Evolutionary conservation across 2,888 invertebrate genomes (phyloP).

Genomic region (Petrolisthes manimaculis): DNA sequence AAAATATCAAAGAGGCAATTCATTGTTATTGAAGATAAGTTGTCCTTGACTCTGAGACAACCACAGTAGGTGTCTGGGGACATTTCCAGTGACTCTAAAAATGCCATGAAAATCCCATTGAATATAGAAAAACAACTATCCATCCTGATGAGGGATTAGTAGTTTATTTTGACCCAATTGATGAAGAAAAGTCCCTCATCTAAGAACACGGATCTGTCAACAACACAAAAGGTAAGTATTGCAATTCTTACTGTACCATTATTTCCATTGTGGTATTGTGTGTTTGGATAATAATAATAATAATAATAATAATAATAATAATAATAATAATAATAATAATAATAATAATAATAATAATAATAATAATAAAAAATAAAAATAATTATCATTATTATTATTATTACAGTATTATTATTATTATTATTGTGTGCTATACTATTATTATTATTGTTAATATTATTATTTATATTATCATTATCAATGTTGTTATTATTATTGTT

Average conservation of each 20-base stretch:
- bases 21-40: no score
- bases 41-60: not conserved
- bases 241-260: not conserved
- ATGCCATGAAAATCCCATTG: not conserved
- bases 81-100: conserved; percentile 12
- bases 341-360: no score
- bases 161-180: conserved; percentile 33
- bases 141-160: conserved; percentile 24
- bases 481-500: no score
- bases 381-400: no score
- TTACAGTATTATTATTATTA: no score
- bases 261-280: no score
- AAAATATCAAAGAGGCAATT: no score
- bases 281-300: not conserved
- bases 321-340: no score
- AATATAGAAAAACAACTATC: conserved; percentile 37
- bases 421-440: not conserved
- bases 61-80: not conserved
- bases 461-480: no score
- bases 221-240: not conserved
- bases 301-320: no score
- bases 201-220: not conserved
- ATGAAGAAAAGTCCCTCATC: conserved; percentile 8
- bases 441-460: not conserved
- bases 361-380: no score